phyloP scores from a whole-genome alignment of 2,113 vertebrate genomes.

The Macrotus californicus region DNA sequence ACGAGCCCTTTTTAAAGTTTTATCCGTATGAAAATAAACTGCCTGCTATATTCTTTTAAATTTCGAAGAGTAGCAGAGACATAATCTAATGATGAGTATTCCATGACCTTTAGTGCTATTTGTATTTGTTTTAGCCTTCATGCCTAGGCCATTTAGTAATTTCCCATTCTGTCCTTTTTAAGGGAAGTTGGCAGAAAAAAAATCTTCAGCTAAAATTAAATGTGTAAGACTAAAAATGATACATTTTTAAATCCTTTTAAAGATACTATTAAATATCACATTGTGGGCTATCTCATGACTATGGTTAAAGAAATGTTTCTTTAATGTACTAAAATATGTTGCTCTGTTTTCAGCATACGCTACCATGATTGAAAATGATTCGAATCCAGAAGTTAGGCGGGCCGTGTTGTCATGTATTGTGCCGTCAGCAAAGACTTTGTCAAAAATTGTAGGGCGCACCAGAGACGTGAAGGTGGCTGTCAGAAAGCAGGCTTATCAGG shows the following conservation, averaged over 20 bases:
- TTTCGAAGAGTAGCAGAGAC: neutral
- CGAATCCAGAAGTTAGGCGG: slow-evolving; percentile 91
- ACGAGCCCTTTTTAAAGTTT: neutral
- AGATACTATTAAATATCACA: neutral
- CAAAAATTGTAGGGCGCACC: slow-evolving; percentile 90
- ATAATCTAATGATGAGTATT: neutral
- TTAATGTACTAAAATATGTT: slow-evolving; percentile 15
- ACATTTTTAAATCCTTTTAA: neutral
- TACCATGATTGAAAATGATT: slow-evolving; percentile 91
- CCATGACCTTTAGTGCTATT: neutral
- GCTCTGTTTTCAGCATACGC: slow-evolving; percentile 84
- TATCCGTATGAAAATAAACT: slow-evolving; percentile 26
- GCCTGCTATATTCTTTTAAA: neutral
- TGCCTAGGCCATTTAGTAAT: neutral
- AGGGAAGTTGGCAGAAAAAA: neutral
- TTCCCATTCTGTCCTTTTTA: neutral
- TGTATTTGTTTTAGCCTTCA: neutral
- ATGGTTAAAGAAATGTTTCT: slow-evolving; percentile 1
- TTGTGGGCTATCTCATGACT: neutral
- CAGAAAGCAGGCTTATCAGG: slow-evolving; percentile 93
- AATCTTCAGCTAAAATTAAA: slow-evolving; percentile 1
- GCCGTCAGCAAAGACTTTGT: slow-evolving; percentile 87
- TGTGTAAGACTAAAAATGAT: neutral
- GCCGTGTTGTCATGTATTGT: slow-evolving; percentile 94
- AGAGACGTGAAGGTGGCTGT: slow-evolving; percentile 92